Evolutionary conservation across 1,140 invertebrate genomes (phyloP).

Genomic region (Dinoponera quadriceps): DNA sequence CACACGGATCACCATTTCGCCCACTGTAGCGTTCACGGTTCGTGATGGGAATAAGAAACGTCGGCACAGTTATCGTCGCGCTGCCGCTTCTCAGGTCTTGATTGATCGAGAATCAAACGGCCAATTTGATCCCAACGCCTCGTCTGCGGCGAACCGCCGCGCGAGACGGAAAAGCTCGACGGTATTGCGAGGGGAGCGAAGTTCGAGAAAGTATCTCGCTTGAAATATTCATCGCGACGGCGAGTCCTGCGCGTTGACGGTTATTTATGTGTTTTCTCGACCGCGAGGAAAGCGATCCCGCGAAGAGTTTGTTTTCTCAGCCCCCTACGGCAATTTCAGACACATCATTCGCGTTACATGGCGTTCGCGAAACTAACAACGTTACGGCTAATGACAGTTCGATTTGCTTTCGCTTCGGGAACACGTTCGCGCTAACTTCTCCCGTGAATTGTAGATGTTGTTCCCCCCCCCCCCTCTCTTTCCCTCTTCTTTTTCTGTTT

Average conservation of each 20-base stretch:
- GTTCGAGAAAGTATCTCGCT: constrained; percentile 42
- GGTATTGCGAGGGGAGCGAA: neutral
- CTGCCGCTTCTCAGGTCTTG: constrained; percentile 18
- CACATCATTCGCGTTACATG: neutral
- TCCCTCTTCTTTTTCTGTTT: too few species aligned
- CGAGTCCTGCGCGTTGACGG: constrained; percentile 30
- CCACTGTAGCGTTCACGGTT: constrained; percentile 10
- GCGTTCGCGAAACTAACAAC: neutral
- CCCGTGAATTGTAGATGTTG: too few species aligned
- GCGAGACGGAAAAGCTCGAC: neutral
- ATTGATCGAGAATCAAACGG: constrained; percentile 66
- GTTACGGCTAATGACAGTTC: too few species aligned
- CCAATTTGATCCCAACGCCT: too few species aligned
- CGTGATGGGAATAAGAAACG: constrained; percentile 43
- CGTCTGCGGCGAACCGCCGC: too few species aligned
- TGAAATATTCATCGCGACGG: constrained; percentile 35
- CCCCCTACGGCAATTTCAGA: neutral
- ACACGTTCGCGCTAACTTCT: too few species aligned
- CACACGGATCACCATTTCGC: constrained; percentile 58
- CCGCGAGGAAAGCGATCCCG: neutral
- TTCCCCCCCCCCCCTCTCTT: too few species aligned
- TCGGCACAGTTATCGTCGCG: constrained; percentile 45
- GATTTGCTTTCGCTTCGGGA: too few species aligned
- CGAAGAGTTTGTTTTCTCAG: constrained; percentile 25
- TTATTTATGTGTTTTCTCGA: constrained; percentile 48